Evolutionary conservation across 2,888 invertebrate genomes (phyloP).

Genomic region (Lordiphosa andalusiaca): DNA sequence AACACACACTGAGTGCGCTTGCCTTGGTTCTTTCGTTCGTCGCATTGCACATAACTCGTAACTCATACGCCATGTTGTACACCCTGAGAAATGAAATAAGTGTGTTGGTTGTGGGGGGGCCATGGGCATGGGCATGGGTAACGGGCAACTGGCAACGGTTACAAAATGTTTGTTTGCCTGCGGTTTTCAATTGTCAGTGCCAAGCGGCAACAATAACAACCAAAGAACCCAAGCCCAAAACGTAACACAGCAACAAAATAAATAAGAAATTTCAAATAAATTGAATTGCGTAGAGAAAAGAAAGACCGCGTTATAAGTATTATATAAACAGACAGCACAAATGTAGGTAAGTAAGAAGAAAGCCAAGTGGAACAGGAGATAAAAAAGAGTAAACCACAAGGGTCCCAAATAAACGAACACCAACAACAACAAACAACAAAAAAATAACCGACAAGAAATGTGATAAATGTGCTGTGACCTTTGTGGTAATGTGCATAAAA

Average conservation of each 20-base stretch:
- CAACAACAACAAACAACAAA: too few relatives aligned
- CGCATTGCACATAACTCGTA: conserved; percentile 69
- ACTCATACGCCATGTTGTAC: conserved; percentile 60
- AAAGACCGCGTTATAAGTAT: conserved; percentile 26
- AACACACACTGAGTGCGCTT: conserved; percentile 6
- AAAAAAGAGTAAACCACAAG: conserved; percentile 13
- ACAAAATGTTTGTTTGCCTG: conserved; percentile 28
- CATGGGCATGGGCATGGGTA: conserved; percentile 7
- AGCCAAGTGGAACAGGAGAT: conserved; percentile 33
- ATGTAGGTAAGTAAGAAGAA: conserved; percentile 54
- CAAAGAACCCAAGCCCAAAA: neutral
- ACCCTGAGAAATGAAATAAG: conserved; percentile 18
- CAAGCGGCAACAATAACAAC: conserved; percentile 39
- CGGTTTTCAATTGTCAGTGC: conserved; percentile 60
- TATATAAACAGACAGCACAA: conserved; percentile 46
- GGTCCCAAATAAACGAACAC: conserved; percentile 21
- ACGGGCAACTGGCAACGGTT: conserved; percentile 15
- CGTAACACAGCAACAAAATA: conserved; percentile 38
- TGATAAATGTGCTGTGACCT: conserved; percentile 61
- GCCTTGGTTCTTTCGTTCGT: conserved; percentile 31
- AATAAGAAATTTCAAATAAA: conserved; percentile 64
- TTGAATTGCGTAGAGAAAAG: conserved; percentile 56
- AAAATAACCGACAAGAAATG: conserved; percentile 26
- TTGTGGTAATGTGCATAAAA: conserved; percentile 56
- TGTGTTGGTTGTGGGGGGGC: conserved; percentile 14